Conservation (phyloP, 2,888 invertebrate genomes). For the Trypoxylon attenuatum region DNA sequence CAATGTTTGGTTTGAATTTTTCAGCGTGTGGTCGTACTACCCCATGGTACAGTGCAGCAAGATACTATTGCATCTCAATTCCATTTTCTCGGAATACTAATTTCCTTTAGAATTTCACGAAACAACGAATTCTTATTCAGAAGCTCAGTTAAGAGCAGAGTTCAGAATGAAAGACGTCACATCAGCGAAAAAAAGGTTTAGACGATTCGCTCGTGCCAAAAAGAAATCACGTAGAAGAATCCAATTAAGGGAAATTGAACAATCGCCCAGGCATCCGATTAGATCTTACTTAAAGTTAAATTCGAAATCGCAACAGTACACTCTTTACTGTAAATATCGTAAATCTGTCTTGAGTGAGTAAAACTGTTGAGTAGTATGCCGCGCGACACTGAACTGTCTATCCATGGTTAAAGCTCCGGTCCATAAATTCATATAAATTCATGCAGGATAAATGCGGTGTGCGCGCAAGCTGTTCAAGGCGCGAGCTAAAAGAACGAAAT, state of each 20-base stretch:
- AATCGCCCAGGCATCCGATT: too few relatives aligned
- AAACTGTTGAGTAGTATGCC: neutral
- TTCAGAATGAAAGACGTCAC: neutral
- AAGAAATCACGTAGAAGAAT: neutral
- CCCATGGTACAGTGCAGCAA: neutral
- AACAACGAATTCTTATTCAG: neutral
- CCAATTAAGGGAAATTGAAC: neutral
- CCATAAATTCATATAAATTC: neutral
- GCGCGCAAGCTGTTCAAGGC: too few relatives aligned
- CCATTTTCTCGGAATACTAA: neutral
- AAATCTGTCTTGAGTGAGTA: neutral
- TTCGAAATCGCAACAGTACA: too few relatives aligned
- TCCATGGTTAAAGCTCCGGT: neutral
- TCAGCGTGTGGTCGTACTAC: too few relatives aligned
- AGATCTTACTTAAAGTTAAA: too few relatives aligned
- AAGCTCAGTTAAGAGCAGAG: neutral
- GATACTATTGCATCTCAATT: too few relatives aligned
- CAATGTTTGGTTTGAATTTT: too few relatives aligned
- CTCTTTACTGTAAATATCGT: too few relatives aligned
- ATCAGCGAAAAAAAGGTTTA: neutral
- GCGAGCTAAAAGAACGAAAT: conserved; percentile 35
- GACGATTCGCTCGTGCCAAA: neutral
- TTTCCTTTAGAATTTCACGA: conserved; percentile 5
- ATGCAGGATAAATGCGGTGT: too few relatives aligned
- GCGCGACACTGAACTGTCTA: neutral